Conservation (phyloP, 2,888 invertebrate genomes). For the Bellardia bayeri region DNA sequence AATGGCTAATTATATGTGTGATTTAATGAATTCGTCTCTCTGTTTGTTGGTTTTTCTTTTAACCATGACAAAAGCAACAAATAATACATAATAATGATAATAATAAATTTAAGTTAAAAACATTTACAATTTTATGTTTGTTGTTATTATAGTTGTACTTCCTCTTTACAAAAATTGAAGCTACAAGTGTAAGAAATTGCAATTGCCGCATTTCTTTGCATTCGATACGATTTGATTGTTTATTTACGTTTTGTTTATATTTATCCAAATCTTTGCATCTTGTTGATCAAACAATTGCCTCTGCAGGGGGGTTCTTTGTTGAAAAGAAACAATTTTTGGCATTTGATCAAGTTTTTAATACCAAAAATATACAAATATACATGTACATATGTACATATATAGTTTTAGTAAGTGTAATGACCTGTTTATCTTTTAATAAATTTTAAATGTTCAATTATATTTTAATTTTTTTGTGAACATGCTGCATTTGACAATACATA, state of each 20-base stretch:
- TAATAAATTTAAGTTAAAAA: slow-evolving; percentile 21
- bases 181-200: background rate
- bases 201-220: slow-evolving; percentile 44
- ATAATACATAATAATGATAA: background rate
- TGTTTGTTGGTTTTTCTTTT: background rate
- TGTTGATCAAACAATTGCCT: background rate
- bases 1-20: slow-evolving; percentile 58
- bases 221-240: background rate
- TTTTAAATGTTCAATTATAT: slow-evolving; percentile 10
- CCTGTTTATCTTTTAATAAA: slow-evolving; percentile 49
- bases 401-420: slow-evolving; percentile 56
- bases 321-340: slow-evolving; percentile 45
- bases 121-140: slow-evolving; percentile 20
- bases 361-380: background rate
- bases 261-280: slow-evolving; percentile 24
- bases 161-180: slow-evolving; percentile 6
- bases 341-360: slow-evolving; percentile 45
- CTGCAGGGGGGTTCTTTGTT: slow-evolving; percentile 8
- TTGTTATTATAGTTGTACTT: slow-evolving; percentile 17
- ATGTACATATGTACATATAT: background rate
- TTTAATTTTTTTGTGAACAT: background rate
- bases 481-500: background rate
- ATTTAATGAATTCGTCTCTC: slow-evolving; percentile 31
- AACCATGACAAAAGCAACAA: slow-evolving; percentile 19
- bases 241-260: background rate